These are phyloP conservation scores for Illadopsis cleaveri DNA, from an alignment of 2,113 vertebrate species.

Conservation along the genomic window DNA sequence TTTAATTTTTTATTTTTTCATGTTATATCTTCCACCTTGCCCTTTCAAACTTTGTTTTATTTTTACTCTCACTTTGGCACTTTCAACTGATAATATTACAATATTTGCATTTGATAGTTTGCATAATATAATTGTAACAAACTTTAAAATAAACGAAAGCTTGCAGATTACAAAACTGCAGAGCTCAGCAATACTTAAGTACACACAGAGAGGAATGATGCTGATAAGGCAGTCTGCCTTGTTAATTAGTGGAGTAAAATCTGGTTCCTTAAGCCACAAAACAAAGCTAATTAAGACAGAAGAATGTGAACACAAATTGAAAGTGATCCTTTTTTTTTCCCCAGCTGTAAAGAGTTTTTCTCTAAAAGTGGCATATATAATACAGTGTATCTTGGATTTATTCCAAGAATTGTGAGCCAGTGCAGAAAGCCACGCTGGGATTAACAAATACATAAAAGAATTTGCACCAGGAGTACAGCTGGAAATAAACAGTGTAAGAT, in stretches of 20 bases:
- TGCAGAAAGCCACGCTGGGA: slow-evolving; percentile 48
- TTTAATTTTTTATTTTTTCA: background rate
- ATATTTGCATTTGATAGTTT: slow-evolving; percentile 54
- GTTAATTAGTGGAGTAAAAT: slow-evolving; percentile 71
- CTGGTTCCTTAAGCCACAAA: slow-evolving; percentile 67
- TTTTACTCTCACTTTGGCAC: slow-evolving; percentile 6
- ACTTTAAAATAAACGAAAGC: slow-evolving; percentile 69
- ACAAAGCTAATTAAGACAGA: slow-evolving; percentile 74
- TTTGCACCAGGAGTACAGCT: background rate
- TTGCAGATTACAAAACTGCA: slow-evolving; percentile 73
- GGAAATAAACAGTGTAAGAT: slow-evolving; percentile 21
- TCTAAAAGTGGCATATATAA: slow-evolving; percentile 66
- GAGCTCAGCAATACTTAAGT: slow-evolving; percentile 57
- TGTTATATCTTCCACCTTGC: background rate
- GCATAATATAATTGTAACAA: slow-evolving; percentile 64
- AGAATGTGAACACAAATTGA: slow-evolving; percentile 72
- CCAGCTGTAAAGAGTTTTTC: slow-evolving; percentile 35
- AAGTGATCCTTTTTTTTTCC: background rate
- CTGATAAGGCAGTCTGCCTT: slow-evolving; percentile 64
- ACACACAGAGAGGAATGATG: slow-evolving; percentile 57
- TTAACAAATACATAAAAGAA: slow-evolving; percentile 52
- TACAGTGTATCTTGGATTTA: slow-evolving; percentile 62
- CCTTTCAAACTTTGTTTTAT: background rate
- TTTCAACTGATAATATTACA: background rate
- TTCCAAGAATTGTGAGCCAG: slow-evolving; percentile 64